Conservation (phyloP, 2,888 invertebrate species). For the Palloptera scutellata region DNA sequence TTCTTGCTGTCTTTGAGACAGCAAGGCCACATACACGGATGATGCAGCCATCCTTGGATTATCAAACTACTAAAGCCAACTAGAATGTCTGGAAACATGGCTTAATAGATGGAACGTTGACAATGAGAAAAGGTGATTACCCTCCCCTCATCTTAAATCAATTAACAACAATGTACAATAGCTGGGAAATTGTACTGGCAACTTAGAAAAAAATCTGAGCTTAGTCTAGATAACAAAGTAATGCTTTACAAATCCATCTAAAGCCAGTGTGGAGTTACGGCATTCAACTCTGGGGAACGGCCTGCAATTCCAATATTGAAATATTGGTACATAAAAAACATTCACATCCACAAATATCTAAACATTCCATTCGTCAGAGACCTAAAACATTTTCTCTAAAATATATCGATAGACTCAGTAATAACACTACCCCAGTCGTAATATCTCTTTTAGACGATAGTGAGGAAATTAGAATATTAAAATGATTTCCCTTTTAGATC, state of each 20-base stretch:
- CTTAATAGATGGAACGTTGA: constrained; percentile 3
- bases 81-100: too few relatives aligned
- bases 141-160: constrained; percentile 1
- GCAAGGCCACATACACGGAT: constrained; percentile 19
- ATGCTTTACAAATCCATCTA: background rate
- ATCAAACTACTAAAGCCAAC: too few relatives aligned
- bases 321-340: constrained; percentile 10
- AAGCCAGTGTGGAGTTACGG: too few relatives aligned
- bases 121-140: background rate
- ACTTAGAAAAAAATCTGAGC: background rate
- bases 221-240: constrained; percentile 14
- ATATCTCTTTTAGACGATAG: constrained; percentile 5
- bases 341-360: constrained; percentile 10
- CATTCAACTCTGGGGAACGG: too few relatives aligned
- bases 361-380: background rate
- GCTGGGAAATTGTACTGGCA: background rate
- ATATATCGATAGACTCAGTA: constrained; percentile 11
- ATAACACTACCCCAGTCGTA: background rate
- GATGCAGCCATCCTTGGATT: constrained; percentile 18
- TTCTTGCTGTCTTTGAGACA: too few relatives aligned
- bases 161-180: background rate
- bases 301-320: too few relatives aligned
- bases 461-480: constrained; percentile 4
- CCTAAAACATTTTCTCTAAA: background rate
- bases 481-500: background rate